These are phyloP conservation scores for Spilogale gracilis DNA, from an alignment of 2,113 vertebrate genomes.

Conservation along the genomic window DNA sequence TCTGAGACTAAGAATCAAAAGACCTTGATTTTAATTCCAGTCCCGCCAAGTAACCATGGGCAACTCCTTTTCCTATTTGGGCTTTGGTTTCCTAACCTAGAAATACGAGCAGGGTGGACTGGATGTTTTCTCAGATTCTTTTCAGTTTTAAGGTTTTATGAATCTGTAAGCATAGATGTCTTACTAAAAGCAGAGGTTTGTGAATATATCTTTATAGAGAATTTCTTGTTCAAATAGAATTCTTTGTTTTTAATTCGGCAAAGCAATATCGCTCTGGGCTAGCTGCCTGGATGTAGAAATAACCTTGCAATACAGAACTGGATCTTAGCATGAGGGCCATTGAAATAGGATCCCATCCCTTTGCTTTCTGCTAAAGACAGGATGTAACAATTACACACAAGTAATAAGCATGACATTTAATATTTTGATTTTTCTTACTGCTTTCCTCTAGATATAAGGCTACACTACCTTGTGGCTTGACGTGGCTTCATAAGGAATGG, in stretches of 20 bases:
- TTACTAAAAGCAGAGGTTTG: constrained; percentile 29
- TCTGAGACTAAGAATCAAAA: constrained; percentile 3
- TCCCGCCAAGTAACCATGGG: neutral
- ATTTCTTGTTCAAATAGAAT: constrained; percentile 66
- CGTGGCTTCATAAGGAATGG: neutral
- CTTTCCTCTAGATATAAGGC: constrained; percentile 25
- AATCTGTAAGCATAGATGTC: constrained; percentile 30
- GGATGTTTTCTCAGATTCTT: constrained; percentile 39
- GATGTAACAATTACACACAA: constrained; percentile 60
- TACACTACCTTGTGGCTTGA: constrained; percentile 19
- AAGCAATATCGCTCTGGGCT: constrained; percentile 42
- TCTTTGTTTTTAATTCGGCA: constrained; percentile 55
- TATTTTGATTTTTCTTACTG: constrained; percentile 63
- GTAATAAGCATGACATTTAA: constrained; percentile 61
- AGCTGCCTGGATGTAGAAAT: constrained; percentile 53
- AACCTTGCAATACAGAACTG: constrained; percentile 42
- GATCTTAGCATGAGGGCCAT: neutral
- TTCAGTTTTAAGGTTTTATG: constrained; percentile 41
- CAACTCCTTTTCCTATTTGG: neutral
- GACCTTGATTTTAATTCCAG: neutral
- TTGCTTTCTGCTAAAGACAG: constrained; percentile 52
- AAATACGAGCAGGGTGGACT: neutral
- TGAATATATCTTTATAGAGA: constrained; percentile 54
- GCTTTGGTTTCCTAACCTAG: constrained; percentile 19
- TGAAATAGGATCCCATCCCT: constrained; percentile 41